These are phyloP conservation scores for Drosophila melanosoma DNA, from an alignment of 2,888 invertebrate genomes.

Conservation along the genomic window DNA sequence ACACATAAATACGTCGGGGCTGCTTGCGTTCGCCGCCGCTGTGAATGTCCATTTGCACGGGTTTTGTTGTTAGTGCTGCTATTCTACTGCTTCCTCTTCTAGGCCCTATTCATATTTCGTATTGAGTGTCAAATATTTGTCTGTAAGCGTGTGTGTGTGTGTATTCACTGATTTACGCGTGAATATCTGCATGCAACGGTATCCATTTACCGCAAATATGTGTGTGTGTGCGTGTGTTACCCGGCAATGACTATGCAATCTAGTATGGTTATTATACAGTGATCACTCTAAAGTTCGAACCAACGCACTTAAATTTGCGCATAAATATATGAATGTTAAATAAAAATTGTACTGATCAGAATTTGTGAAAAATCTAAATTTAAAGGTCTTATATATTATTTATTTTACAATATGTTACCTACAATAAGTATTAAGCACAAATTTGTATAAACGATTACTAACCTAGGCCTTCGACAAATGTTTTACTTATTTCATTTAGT, in stretches of 20 bases:
- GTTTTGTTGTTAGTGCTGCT: constrained; percentile 15
- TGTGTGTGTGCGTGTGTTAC: constrained; percentile 12
- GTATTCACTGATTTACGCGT: constrained; percentile 47
- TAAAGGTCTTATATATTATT: background rate
- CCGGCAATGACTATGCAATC: constrained; percentile 45
- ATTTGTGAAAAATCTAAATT: background rate
- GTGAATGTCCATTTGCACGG: constrained; percentile 34
- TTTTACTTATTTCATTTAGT: background rate
- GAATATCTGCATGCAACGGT: constrained; percentile 62
- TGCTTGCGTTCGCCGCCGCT: constrained; percentile 40
- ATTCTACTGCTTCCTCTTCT: constrained; percentile 12
- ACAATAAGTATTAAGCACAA: background rate
- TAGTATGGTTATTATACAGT: constrained; percentile 21
- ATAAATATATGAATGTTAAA: background rate
- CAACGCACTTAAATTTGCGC: background rate
- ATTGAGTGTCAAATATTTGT: constrained; percentile 27
- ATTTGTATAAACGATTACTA: background rate
- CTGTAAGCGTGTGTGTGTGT: constrained; percentile 15
- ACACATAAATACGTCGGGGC: constrained; percentile 40
- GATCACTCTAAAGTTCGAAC: background rate
- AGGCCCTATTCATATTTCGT: constrained; percentile 52
- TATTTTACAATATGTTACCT: background rate
- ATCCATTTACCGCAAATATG: constrained; percentile 36
- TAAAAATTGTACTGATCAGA: background rate
- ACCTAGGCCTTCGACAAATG: background rate